A percentile compares a stretch with the other conserved stretches of the same genome.
Evolutionary conservation across 1,140 invertebrate genomes (phyloP).

Genomic region (Orussus abietinus): DNA sequence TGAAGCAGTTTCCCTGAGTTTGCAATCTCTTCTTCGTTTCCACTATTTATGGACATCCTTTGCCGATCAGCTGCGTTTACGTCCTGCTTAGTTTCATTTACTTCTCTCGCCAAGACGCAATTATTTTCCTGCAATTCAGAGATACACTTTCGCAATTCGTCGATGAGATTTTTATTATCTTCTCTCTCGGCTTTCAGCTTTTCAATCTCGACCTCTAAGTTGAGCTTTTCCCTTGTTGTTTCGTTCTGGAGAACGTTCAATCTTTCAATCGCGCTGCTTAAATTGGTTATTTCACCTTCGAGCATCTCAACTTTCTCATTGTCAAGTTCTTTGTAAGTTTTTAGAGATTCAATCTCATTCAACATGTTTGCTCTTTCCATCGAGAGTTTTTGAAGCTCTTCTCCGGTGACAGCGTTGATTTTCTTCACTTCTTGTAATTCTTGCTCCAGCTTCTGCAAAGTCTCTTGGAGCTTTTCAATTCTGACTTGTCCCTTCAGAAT

Average conservation of each 20-base stretch:
- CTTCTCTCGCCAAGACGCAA: no score
- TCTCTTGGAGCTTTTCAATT: not conserved
- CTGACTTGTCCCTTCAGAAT: not conserved
- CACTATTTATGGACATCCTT: no score
- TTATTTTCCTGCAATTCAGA: no score
- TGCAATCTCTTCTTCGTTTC: no score
- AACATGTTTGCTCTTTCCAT: not conserved
- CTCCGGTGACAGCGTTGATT: not conserved
- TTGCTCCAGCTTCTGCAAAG: not conserved
- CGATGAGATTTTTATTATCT: constrained; percentile 17
- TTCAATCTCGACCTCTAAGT: constrained; percentile 8
- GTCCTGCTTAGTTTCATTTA: no score
- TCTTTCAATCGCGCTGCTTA: constrained; percentile 17
- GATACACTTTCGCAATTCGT: no score
- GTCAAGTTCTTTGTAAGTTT: constrained; percentile 7
- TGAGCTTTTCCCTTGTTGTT: no score
- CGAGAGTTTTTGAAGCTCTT: not conserved
- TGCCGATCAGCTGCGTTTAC: no score
- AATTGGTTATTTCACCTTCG: constrained; percentile 20
- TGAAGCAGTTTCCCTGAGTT: no score
- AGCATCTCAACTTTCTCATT: constrained; percentile 23
- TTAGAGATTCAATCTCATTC: not conserved
- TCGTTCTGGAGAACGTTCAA: no score
- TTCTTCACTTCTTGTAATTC: no score
- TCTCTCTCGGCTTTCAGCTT: constrained; percentile 11